Percentiles rank a stretch among this genome's conserved stretches.
phyloP scores from a whole-genome alignment of 2,888 invertebrate genomes.

The Thera britannica region DNA sequence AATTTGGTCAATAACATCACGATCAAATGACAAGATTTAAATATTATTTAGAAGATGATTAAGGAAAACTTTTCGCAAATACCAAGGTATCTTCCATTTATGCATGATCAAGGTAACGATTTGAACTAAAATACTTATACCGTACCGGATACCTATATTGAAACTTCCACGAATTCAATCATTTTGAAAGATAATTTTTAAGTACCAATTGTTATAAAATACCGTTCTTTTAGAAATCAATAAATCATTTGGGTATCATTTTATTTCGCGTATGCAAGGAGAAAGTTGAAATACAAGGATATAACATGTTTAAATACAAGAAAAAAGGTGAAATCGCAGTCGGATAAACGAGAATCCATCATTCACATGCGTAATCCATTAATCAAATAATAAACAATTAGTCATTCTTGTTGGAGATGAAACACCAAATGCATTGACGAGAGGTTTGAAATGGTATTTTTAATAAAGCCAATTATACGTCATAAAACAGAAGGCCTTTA shows the following conservation, averaged over 20 bases:
- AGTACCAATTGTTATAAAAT: too few relatives aligned
- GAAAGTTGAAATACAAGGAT: too few relatives aligned
- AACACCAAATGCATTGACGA: not conserved
- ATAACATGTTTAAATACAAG: not conserved
- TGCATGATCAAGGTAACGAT: not conserved
- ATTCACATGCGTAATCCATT: not conserved
- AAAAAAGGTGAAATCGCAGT: not conserved
- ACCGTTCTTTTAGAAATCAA: too few relatives aligned
- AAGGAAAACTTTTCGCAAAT: not conserved
- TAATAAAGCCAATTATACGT: not conserved
- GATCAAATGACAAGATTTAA: not conserved
- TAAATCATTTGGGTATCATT: too few relatives aligned
- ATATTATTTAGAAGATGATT: not conserved
- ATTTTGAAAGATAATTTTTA: too few relatives aligned
- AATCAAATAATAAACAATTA: not conserved
- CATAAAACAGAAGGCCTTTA: not conserved
- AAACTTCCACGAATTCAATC: too few relatives aligned
- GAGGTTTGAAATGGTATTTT: not conserved
- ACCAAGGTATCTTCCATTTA: not conserved
- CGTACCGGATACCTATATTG: not conserved
- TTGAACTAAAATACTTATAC: not conserved
- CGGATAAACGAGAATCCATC: not conserved
- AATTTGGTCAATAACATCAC: too few relatives aligned
- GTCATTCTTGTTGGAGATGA: slow-evolving; percentile 4
- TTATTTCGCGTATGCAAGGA: too few relatives aligned